Conservation (phyloP, 2,888 invertebrate species). For the Nomada fucata region DNA sequence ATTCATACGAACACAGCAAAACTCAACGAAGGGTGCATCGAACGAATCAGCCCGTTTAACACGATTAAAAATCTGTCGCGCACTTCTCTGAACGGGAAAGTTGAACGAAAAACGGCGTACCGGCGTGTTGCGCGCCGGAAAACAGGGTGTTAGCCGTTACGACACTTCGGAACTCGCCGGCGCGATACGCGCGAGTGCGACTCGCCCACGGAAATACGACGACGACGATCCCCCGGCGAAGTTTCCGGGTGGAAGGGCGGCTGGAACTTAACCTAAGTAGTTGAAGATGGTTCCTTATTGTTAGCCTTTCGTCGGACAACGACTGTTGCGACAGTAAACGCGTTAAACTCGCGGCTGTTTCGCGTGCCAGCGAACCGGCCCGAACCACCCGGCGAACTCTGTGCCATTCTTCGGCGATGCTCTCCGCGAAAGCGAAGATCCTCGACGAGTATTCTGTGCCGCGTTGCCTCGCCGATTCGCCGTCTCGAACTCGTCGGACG, state of each 20-base stretch:
- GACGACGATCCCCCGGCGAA: constrained; percentile 67
- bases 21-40: background rate
- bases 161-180: constrained; percentile 69
- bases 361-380: constrained; percentile 34
- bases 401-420: background rate
- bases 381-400: background rate
- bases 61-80: constrained; percentile 48
- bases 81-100: constrained; percentile 34
- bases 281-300: constrained; percentile 74
- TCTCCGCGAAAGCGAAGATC: background rate
- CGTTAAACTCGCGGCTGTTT: constrained; percentile 61
- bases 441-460: background rate
- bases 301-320: constrained; percentile 73
- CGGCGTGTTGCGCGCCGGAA: constrained; percentile 57
- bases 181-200: constrained; percentile 72
- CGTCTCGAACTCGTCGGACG: too few species aligned
- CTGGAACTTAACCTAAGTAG: constrained; percentile 71
- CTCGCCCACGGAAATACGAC: constrained; percentile 71
- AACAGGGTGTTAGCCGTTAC: constrained; percentile 70
- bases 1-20: background rate
- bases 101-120: constrained; percentile 55
- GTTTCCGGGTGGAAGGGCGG: constrained; percentile 70
- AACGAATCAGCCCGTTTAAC: constrained; percentile 15
- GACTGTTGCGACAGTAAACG: constrained; percentile 66
- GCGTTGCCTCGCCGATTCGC: too few species aligned